phyloP scores from a whole-genome alignment of 2,113 vertebrate species.

The Echinops telfairi region DNA sequence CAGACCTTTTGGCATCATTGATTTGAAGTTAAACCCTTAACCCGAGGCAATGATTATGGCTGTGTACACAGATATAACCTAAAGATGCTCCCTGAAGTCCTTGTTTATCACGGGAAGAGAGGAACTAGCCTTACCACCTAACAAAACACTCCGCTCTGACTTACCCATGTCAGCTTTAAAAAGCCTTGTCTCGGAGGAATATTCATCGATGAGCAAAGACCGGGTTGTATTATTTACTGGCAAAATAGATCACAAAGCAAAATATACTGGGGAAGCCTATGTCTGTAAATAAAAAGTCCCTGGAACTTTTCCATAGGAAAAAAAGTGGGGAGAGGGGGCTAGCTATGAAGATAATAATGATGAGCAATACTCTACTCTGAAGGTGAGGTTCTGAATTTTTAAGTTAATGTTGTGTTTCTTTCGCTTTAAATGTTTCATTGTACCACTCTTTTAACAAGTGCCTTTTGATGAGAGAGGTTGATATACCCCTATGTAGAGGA shows the following conservation, averaged over 20 bases:
- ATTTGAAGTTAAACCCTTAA: background rate
- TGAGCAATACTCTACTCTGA: background rate
- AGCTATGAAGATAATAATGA: background rate
- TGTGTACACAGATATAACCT: background rate
- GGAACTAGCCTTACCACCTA: background rate
- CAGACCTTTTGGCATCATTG: background rate
- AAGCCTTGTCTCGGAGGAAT: slow-evolving; percentile 4
- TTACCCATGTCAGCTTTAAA: slow-evolving; percentile 12
- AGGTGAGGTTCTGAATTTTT: background rate
- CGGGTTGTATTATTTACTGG: background rate
- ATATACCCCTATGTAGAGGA: background rate
- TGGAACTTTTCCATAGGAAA: background rate
- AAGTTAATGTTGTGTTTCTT: background rate
- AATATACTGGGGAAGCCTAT: background rate
- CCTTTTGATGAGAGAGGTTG: background rate
- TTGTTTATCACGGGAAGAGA: slow-evolving; percentile 17
- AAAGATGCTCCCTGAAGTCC: background rate
- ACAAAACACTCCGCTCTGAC: background rate
- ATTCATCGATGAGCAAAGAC: background rate
- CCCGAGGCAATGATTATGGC: slow-evolving; percentile 1
- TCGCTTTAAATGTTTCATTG: slow-evolving; percentile 31
- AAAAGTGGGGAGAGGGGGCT: background rate
- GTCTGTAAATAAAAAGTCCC: background rate
- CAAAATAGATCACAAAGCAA: background rate
- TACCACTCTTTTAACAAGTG: background rate